Conservation (phyloP, 1,140 invertebrate species). For the Caenorhabditis inopinata region DNA sequence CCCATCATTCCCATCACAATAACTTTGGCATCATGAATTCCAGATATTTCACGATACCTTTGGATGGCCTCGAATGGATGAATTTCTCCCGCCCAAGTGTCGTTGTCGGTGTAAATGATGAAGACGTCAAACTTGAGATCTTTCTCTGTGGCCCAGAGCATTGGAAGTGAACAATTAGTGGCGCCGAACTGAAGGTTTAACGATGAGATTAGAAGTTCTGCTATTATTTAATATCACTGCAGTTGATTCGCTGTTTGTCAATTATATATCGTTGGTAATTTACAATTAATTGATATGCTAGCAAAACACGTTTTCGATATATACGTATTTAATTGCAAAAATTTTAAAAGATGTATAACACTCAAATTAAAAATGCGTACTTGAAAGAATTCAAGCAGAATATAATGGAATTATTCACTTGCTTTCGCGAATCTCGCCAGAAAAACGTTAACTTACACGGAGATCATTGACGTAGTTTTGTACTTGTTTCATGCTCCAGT, state of each 20-base stretch:
- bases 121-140: conserved; percentile 73
- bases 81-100: conserved; percentile 59
- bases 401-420: too few species aligned
- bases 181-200: conserved; percentile 60
- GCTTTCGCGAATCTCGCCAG: too few species aligned
- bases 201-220: neutral
- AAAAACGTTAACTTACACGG: neutral
- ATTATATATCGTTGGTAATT: too few species aligned
- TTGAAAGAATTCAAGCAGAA: too few species aligned
- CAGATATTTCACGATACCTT: conserved; percentile 70
- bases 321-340: too few species aligned
- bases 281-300: too few species aligned
- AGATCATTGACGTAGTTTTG: conserved; percentile 55
- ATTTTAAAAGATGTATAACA: neutral
- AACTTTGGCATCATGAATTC: conserved; percentile 69
- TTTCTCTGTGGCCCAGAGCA: conserved; percentile 71
- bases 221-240: too few species aligned
- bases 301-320: too few species aligned
- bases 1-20: conserved; percentile 71
- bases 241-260: too few species aligned
- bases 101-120: conserved; percentile 63
- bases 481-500: conserved; percentile 58
- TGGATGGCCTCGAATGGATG: conserved; percentile 69
- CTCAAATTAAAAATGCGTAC: too few species aligned
- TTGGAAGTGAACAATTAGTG: conserved; percentile 70